phyloP scores from a whole-genome alignment of 2,113 vertebrate genomes.

The Sardina pilchardus region DNA sequence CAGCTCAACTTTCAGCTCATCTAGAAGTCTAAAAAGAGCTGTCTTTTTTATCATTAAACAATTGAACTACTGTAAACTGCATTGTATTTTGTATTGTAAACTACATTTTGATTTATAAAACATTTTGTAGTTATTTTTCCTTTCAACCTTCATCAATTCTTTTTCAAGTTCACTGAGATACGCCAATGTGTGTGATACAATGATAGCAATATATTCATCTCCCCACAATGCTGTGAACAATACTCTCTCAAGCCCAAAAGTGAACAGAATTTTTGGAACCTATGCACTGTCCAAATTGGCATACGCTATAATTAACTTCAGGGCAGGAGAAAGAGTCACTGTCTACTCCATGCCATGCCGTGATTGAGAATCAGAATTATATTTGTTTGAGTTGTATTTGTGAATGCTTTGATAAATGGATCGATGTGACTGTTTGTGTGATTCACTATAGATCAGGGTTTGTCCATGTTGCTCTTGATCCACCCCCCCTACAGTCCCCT shows the following conservation, averaged over 20 bases:
- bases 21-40: too few species aligned
- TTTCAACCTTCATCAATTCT: too few species aligned
- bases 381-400: slow-evolving; percentile 13
- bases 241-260: background rate
- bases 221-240: background rate
- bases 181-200: too few species aligned
- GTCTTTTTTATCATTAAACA: too few species aligned
- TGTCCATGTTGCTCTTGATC: background rate
- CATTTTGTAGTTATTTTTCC: too few species aligned
- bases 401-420: background rate
- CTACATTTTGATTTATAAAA: too few species aligned
- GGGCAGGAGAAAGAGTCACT: background rate
- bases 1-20: too few species aligned
- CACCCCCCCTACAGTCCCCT: background rate
- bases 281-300: background rate
- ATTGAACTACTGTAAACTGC: too few species aligned
- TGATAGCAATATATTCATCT: too few species aligned
- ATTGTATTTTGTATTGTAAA: too few species aligned
- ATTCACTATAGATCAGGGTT: background rate
- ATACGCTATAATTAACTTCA: background rate
- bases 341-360: background rate
- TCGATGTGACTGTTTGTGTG: background rate
- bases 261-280: background rate
- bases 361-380: background rate
- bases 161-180: too few species aligned